These are phyloP conservation scores for Ceratothoa steindachneri DNA, from an alignment of 2,888 invertebrate genomes.

Conservation along the genomic window DNA sequence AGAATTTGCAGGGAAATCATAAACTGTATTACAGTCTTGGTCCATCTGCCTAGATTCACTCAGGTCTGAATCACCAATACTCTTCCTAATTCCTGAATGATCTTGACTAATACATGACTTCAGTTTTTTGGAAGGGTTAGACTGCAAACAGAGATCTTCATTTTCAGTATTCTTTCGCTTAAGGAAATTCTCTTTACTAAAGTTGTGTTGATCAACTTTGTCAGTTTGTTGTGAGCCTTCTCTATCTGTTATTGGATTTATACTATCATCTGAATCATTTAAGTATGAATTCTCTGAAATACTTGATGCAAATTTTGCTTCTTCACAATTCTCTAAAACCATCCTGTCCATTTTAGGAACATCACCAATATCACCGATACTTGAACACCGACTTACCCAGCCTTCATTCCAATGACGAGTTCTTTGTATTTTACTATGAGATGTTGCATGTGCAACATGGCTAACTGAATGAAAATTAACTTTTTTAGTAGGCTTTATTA, in stretches of 20 bases:
- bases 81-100: not conserved
- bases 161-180: not conserved
- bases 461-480: not conserved
- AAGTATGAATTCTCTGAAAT: not conserved
- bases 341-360: not conserved
- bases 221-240: not conserved
- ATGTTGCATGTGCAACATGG: not conserved
- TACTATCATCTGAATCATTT: not conserved
- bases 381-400: not conserved
- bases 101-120: not conserved
- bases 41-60: not conserved
- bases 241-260: not conserved
- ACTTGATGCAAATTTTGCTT: too few species aligned
- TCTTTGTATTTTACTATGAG: not conserved
- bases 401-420: not conserved
- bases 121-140: not conserved
- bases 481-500: too few species aligned
- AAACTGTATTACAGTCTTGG: too few species aligned
- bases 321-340: not conserved
- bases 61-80: not conserved
- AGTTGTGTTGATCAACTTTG: not conserved
- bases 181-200: not conserved
- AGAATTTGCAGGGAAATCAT: not conserved
- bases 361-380: not conserved
- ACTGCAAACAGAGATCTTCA: not conserved